These are phyloP conservation scores for Neofelis nebulosa DNA, from an alignment of 2,113 vertebrate genomes.

Conservation along the genomic window DNA sequence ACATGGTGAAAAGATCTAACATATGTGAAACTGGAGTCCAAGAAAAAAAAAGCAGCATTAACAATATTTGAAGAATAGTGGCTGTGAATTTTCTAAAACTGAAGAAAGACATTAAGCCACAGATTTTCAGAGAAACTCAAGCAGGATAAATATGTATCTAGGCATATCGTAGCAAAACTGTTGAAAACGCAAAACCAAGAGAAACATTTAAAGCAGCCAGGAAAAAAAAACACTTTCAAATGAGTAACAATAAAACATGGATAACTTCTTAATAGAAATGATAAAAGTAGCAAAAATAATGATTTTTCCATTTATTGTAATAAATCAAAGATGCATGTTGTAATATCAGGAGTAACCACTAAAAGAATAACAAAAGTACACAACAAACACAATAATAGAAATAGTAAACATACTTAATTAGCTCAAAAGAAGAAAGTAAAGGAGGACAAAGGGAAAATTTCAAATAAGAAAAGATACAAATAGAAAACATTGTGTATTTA, in stretches of 20 bases:
- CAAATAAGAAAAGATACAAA: neutral
- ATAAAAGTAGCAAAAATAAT: neutral
- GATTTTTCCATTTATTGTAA: neutral
- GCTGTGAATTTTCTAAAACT: neutral
- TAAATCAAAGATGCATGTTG: neutral
- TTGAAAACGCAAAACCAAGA: neutral
- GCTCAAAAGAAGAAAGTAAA: neutral
- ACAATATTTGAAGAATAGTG: slow-evolving; percentile 8
- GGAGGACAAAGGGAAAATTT: neutral
- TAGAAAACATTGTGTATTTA: neutral
- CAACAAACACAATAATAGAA: neutral
- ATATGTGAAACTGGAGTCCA: neutral
- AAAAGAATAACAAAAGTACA: neutral
- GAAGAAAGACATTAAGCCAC: neutral
- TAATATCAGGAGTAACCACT: neutral
- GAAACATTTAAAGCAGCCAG: neutral
- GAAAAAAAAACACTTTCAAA: neutral
- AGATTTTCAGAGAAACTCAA: slow-evolving; percentile 18
- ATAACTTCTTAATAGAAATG: neutral
- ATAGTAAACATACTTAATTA: neutral
- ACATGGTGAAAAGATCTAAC: neutral
- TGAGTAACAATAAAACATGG: slow-evolving; percentile 14
- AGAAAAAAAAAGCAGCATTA: neutral
- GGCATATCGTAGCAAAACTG: neutral
- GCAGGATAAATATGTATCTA: neutral